Evolutionary conservation across 1,140 invertebrate genomes (phyloP), one percentile per base, ranked within the genome.

Genomic region (Drosophila aff.): DNA sequence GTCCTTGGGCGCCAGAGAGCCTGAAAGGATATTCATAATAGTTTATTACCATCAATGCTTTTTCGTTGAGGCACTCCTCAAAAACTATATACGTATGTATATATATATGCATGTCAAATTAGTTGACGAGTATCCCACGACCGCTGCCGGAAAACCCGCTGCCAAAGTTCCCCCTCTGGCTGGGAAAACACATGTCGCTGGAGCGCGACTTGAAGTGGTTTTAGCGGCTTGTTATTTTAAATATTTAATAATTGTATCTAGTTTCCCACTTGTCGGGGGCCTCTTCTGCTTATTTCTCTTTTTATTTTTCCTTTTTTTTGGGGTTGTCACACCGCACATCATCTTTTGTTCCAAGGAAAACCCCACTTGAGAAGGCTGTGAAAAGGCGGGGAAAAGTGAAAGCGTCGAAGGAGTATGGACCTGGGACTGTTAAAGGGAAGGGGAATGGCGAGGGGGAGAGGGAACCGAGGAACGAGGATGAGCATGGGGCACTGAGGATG

Each of bases 161-260:
- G n/a, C 28, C n/a, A 2, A 13, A 23, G 44, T 21, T 36, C 11
- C 6, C 33, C 52, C 52, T 21, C 11, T 1, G 11, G 2, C 1
- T 13, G 3, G 33, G 28, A 52, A 53, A 63, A 58, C 49, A 67
- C 65, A 77, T 76, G 68, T 62, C 81, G 73, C 73, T 68, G 81
- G 68, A 89, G 84, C 83, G 77, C 68, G 69, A 89, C 81, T 89
- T 80, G 58, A 77, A 87, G 83, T 83, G 80, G 60, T 80, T 72
- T 73, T 33, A 31, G 64, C 58, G 55, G 31, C 47, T 31, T 89
- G 85, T 89, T 89, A 52, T 89, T 84, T 90, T 89, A 90, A 85
- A 89, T 84, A 89, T 90, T 89, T 89, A 89, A 89, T 89, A 89
- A 89, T 89, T 89, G 84, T 89, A 89, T 89, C 84, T 89, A 89